Base-by-base conservation (phyloP, 2,797 vertebrate genomes). In the Sitta carolinensis region DNA sequence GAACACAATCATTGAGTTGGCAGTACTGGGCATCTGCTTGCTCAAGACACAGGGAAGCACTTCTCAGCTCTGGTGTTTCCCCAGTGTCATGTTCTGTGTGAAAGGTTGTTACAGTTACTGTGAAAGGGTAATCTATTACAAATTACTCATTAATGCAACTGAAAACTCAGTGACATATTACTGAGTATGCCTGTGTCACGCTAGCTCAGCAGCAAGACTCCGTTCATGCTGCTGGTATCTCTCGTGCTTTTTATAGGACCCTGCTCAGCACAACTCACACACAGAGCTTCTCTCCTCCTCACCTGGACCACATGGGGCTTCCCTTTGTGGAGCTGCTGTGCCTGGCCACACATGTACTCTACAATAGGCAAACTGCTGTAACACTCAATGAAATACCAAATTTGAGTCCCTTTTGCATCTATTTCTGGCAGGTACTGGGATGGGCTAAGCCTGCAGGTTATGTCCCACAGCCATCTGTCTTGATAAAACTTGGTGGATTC, bases 131-230 rank as follows among this genome's bases (percentile, higher is more conserved):
- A 96, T 82, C 80, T 42, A 90, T 95, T 97, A 96, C 83, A 89
- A 91, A 96, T 70, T 74, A 82, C 82, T 94, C 57, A 84, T 77
- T 89, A 91, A 94, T 48, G 45, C 47, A 91, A 76, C 27, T n/a
- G 51, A 67, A 85, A 92, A 90, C 88, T 90, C 73, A 57, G 91
- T 97, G 87, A 96, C 79, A 79, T 45, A 86, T 94, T 92, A 93
- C 66, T 52, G 72, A 87, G 66, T 55, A 66, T 2, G 13, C 12
- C 26, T 8, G 23, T 11, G 47, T 48, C 76, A 78, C 2, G 3
- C 51, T 38, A 72, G 58, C 58, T 93, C 3, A 3, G 27, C 0
- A 0, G 62, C 30, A 45, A 81, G 79, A 68, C 61, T 67, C 32
- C 4, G 14, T 48, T 92, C 70, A 52, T 0, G 2, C 52, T 52